These are phyloP conservation scores for Sarcophaga rosellei DNA, from an alignment of 2,888 invertebrate genomes.

Conservation along the genomic window DNA sequence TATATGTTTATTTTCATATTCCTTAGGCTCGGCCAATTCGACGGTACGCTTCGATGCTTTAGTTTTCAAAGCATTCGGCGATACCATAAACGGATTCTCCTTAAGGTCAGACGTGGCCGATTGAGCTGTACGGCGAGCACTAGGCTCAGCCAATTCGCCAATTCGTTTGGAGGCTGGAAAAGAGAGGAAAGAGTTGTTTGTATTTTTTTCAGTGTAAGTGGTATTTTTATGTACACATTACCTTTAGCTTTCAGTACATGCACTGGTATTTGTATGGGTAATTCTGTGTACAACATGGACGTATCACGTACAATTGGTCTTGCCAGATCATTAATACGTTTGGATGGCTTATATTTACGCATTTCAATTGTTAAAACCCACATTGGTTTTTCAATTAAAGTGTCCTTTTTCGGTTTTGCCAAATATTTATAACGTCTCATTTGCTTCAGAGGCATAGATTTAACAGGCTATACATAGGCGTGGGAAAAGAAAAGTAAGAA, in stretches of 20 bases:
- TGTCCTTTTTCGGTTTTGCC: conserved; percentile 70
- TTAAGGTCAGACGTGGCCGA: conserved; percentile 80
- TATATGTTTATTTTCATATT: conserved; percentile 80
- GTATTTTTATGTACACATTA: conserved; percentile 37
- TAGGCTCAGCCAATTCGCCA: conserved; percentile 73
- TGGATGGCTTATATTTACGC: conserved; percentile 68
- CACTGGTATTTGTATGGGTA: conserved; percentile 71
- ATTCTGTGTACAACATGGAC: conserved; percentile 43
- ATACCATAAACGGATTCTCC: conserved; percentile 82
- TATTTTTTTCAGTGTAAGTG: not conserved
- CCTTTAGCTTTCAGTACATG: conserved; percentile 74
- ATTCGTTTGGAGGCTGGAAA: conserved; percentile 74
- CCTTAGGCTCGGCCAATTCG: conserved; percentile 82
- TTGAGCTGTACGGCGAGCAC: conserved; percentile 70
- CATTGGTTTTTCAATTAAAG: conserved; percentile 68
- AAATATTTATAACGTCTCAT: conserved; percentile 73
- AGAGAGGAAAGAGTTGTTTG: not conserved
- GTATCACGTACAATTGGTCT: conserved; percentile 66
- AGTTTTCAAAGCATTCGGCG: conserved; percentile 82
- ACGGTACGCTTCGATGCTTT: conserved; percentile 81
- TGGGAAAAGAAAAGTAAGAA: not conserved
- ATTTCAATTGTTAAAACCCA: conserved; percentile 72
- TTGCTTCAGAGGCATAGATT: conserved; percentile 50
- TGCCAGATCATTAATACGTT: conserved; percentile 57
- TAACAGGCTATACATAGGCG: conserved; percentile 39